phyloP scores from a whole-genome alignment of 2,797 vertebrate species.

The Takifugu ocellatus region DNA sequence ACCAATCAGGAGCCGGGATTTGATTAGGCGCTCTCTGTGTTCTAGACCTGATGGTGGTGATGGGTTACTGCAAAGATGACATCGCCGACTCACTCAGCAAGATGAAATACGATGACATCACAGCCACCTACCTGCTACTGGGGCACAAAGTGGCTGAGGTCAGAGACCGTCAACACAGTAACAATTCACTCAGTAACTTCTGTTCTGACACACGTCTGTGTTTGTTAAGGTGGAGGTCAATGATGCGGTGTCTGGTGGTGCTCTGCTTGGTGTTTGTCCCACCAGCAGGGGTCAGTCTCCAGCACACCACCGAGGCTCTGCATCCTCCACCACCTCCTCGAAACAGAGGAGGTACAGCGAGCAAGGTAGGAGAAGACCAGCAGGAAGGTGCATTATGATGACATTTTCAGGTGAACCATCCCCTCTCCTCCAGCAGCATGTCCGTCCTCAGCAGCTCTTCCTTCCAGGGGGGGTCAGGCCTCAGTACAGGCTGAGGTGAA shows the following conservation, averaged over 20 bases:
- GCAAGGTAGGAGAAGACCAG: constrained; percentile 72
- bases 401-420: not conserved
- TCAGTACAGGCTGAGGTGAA: constrained; percentile 77
- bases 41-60: constrained; percentile 86
- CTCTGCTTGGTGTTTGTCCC: constrained; percentile 84
- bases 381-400: not conserved
- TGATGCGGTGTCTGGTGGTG: constrained; percentile 79
- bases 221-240: constrained; percentile 77
- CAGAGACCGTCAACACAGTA: constrained; percentile 71
- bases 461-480: constrained; percentile 85
- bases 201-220: not conserved
- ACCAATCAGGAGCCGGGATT: not conserved
- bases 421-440: not conserved
- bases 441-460: constrained; percentile 77
- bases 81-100: constrained; percentile 86
- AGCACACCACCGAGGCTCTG: constrained; percentile 82
- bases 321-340: constrained; percentile 85
- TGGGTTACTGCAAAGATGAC: constrained; percentile 86
- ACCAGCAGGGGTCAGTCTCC: constrained; percentile 84
- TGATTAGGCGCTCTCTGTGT: constrained; percentile 22
- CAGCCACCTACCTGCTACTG: constrained; percentile 90
- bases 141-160: constrained; percentile 82
- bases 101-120: constrained; percentile 90
- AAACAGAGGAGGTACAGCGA: constrained; percentile 92
- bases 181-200: constrained; percentile 66